Evolutionary conservation across 2,888 invertebrate species (phyloP), one percentile per base, ranked within the genome.

Genomic region (Drosophila paranaensis): DNA sequence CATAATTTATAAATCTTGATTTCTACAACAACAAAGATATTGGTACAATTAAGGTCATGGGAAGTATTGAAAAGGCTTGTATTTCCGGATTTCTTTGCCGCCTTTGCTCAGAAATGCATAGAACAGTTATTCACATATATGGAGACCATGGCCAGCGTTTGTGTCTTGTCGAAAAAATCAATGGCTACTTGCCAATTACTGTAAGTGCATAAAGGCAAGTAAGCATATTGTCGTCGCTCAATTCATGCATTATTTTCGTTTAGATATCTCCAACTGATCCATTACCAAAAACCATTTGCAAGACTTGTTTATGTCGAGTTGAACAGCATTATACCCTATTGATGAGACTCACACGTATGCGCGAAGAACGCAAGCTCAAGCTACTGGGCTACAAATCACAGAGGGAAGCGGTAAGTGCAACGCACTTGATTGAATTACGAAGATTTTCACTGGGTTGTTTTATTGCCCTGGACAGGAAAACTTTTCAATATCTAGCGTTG

Each of bases 31-130:
- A 43, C 42, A 50, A 30, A 50, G 37, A 40, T 58, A 58, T 68
- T 58, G 27, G 8, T 51, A 42, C 48, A 61, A 35, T 40, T 37
- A 46, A 63, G 30, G 35, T 46, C 50, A 97, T 97, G 97, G 97
- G 97, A 54, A 97, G 97, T 91, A 95, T 96, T 87, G 96, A 96
- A 85, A 95, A 95, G 93, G 97, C 96, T 60, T 95, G 96, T 81
- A 95, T 97, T 89, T 96, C 96, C 58, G 97, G 97, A 80, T 97
- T 96, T 93, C 95, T 97, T 90, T 97, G 97, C 93, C 95, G 97
- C 90, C 94, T 97, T 71, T 97, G 97, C 92, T 97, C 97, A 39
- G 96, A 96, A 94, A 96, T 96, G 95, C 97, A 97, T 93, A 95
- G 95, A 91, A 95, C 90, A 57, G 97, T 97, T 62, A 95, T 97